Evolutionary conservation across 35 echinoderm and acorn worm genomes (phyloP).

Genomic region (Ophiothrix spiculata): DNA sequence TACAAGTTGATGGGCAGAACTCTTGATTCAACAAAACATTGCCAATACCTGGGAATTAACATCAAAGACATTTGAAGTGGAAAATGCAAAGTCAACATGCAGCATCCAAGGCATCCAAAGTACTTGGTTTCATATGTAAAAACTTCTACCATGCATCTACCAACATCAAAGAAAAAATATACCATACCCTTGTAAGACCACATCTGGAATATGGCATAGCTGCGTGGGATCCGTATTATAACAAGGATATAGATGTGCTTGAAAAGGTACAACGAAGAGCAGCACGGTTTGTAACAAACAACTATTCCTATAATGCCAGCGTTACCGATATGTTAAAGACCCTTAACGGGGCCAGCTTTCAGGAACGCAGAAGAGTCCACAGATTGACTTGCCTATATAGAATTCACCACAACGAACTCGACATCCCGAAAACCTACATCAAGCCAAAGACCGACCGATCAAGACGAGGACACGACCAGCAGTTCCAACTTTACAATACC

Average conservation of each 20-base stretch:
- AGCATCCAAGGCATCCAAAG: neutral
- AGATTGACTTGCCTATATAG: too few species aligned
- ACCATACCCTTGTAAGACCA: slow-evolving; percentile 15
- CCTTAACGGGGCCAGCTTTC: too few species aligned
- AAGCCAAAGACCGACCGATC: too few species aligned
- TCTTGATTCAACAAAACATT: neutral
- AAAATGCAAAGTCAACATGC: neutral
- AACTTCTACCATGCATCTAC: neutral
- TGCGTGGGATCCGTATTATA: slow-evolving; percentile 14
- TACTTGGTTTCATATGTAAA: neutral
- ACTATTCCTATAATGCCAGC: too few species aligned
- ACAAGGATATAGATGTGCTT: neutral
- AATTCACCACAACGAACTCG: too few species aligned
- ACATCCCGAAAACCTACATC: too few species aligned
- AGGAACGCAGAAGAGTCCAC: too few species aligned
- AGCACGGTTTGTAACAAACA: neutral
- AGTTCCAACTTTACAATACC: too few species aligned
- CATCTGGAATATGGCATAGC: slow-evolving; percentile 22
- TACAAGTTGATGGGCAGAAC: neutral
- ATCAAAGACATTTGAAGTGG: neutral
- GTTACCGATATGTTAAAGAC: too few species aligned
- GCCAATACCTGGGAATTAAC: neutral
- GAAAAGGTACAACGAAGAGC: slow-evolving; percentile 13
- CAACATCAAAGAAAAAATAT: neutral
- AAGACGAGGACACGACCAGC: too few species aligned